Conservation (phyloP, 2,797 vertebrate genomes). For the Toxotes lorentzi region DNA sequence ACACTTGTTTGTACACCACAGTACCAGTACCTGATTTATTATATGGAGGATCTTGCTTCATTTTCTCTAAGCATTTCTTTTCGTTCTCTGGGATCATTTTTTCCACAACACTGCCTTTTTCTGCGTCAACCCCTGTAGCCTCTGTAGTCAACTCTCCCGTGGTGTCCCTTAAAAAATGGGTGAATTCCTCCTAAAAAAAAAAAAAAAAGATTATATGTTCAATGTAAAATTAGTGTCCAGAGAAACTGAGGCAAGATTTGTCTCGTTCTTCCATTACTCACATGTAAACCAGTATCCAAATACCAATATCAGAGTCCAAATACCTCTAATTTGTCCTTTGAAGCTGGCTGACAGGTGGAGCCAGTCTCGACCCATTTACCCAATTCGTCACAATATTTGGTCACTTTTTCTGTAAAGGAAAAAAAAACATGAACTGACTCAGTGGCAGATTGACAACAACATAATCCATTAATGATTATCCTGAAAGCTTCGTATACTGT, state of each 20-base stretch:
- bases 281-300: neutral
- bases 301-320: conserved; percentile 21
- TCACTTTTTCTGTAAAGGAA: conserved; percentile 87
- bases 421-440: conserved; percentile 12
- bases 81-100: conserved; percentile 89
- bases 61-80: conserved; percentile 92
- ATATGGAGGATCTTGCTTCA: conserved; percentile 87
- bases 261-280: conserved; percentile 13
- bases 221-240: neutral
- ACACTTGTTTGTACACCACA: neutral
- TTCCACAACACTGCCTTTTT: conserved; percentile 59
- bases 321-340: conserved; percentile 90
- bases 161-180: conserved; percentile 76
- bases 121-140: conserved; percentile 65
- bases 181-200: conserved; percentile 73
- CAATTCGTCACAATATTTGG: conserved; percentile 91
- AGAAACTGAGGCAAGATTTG: neutral
- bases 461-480: conserved; percentile 24
- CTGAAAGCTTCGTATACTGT: neutral
- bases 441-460: conserved; percentile 6
- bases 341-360: conserved; percentile 89
- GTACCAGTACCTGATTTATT: conserved; percentile 89
- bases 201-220: neutral
- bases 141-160: conserved; percentile 80
- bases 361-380: conserved; percentile 92